Evolutionary conservation across 2,113 vertebrate species (phyloP), one percentile per base, ranked within the genome.

Genomic region (Triplophysa rosa): DNA sequence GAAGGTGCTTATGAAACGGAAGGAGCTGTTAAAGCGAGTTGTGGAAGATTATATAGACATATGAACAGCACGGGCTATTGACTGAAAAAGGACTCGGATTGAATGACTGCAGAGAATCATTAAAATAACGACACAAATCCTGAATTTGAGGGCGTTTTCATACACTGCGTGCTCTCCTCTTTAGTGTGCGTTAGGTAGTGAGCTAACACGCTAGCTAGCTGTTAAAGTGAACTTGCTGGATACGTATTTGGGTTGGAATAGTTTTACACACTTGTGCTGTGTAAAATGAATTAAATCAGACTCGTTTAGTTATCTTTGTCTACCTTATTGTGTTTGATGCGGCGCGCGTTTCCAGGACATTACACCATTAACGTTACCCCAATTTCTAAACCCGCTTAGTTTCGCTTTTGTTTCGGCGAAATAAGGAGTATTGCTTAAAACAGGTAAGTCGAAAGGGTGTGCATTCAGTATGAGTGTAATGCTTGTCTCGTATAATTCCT

Each of bases 371-470:
- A n/a, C 33, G 52, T 69, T 47, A 52, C 40, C 10, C 65, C 26
- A n/a, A 45, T 56, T 12, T 33, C 12, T 10, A 17, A 26, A 64
- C 62, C 47, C 62, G 76, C 61, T 72, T 81, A 40, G 65, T 23
- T 42, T 76, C 26, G 6, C 23, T 67, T 49, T 47, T 47, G n/a
- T 61, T 29, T 68, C 78, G 49, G 56, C 83, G 71, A 65, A 33
- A 37, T 64, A 49, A 77, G 67, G 69, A 66, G 75, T 45, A 23
- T 79, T 82, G 73, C 19, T 67, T 68, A 68, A 86, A 87, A 79
- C 78, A 84, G 92, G 92, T 93, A 88, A 93, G 92, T 91, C 21
- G 61, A 76, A 45, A 1, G 42, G 47, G 59, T 75, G 62, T 52
- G 10, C 2, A 58, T n/a, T n/a, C 17, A 56, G 52, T n/a, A 8